phyloP scores from a whole-genome alignment of 2,888 invertebrate species.

The Epsilonema sp. region DNA sequence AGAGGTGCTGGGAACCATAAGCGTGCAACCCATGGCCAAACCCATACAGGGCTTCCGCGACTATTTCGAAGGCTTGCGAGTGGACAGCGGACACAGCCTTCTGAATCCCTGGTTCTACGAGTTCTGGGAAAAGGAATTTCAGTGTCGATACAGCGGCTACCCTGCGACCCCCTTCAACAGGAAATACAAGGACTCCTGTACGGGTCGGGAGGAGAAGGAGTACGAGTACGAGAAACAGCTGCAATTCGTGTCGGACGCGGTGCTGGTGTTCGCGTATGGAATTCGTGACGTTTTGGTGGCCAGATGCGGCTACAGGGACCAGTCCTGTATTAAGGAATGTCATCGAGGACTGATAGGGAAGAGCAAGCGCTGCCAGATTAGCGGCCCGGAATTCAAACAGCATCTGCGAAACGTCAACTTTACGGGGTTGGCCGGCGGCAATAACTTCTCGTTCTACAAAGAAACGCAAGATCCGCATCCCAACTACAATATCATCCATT shows the following conservation, averaged over 20 bases:
- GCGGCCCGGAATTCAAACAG: too few relatives aligned
- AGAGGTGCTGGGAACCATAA: conserved; percentile 61
- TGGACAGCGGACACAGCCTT: conserved; percentile 50
- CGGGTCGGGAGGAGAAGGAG: conserved; percentile 53
- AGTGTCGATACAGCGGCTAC: conserved; percentile 58
- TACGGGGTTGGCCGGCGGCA: conserved; percentile 55
- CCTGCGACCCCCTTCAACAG: conserved; percentile 59
- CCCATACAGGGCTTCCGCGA: conserved; percentile 66
- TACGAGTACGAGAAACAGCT: conserved; percentile 65
- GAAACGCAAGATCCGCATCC: too few relatives aligned
- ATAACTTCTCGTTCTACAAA: too few relatives aligned
- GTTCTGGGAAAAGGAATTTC: conserved; percentile 84
- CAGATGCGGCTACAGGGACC: background rate
- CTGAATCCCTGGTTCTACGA: conserved; percentile 92
- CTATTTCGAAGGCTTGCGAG: conserved; percentile 60
- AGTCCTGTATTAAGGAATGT: too few relatives aligned
- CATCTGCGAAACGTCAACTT: too few relatives aligned
- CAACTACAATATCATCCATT: conserved; percentile 82
- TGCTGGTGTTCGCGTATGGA: conserved; percentile 83
- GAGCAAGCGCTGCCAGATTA: too few relatives aligned
- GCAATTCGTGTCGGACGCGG: conserved; percentile 88
- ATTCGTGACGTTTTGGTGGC: conserved; percentile 19
- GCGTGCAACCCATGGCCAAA: conserved; percentile 79
- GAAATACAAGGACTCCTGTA: conserved; percentile 48
- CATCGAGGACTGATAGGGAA: conserved; percentile 73